Conservation (phyloP, 2,888 invertebrate genomes). For the Amorpha juglandis region DNA sequence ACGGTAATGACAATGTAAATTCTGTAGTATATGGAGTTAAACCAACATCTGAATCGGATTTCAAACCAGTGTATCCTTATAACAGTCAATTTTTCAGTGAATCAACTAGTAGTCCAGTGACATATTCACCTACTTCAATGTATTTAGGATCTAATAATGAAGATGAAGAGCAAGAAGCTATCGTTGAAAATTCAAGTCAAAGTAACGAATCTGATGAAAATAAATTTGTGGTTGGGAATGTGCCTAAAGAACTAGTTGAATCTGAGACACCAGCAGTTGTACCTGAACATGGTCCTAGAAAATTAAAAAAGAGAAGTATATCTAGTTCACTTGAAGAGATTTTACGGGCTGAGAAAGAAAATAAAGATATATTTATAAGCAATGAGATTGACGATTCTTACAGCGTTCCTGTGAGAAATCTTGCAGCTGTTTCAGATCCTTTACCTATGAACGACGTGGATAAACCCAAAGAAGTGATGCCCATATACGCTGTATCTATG, state of each 20-base stretch:
- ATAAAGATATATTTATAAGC: slow-evolving; percentile 73
- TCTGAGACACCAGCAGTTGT: slow-evolving; percentile 84
- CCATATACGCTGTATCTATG: slow-evolving; percentile 59
- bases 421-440: slow-evolving; percentile 47
- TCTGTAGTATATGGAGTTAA: slow-evolving; percentile 77
- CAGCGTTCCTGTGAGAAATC: slow-evolving; percentile 51
- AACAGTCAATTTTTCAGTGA: slow-evolving; percentile 73
- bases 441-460: slow-evolving; percentile 41
- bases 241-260: slow-evolving; percentile 84
- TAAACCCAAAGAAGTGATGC: slow-evolving; percentile 54
- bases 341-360: slow-evolving; percentile 66
- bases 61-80: slow-evolving; percentile 78
- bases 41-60: slow-evolving; percentile 72
- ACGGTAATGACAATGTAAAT: slow-evolving; percentile 65
- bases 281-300: slow-evolving; percentile 87
- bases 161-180: slow-evolving; percentile 64
- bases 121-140: slow-evolving; percentile 76
- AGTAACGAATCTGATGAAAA: slow-evolving; percentile 60
- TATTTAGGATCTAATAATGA: slow-evolving; percentile 77
- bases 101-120: slow-evolving; percentile 68
- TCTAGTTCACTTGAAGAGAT: slow-evolving; percentile 72
- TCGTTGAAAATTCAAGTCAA: slow-evolving; percentile 52
- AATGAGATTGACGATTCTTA: slow-evolving; percentile 78
- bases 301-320: slow-evolving; percentile 68
- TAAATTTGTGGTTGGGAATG: slow-evolving; percentile 87